Evolutionary conservation across 2,888 invertebrate species (phyloP).

Genomic region (Augiades crinisus): DNA sequence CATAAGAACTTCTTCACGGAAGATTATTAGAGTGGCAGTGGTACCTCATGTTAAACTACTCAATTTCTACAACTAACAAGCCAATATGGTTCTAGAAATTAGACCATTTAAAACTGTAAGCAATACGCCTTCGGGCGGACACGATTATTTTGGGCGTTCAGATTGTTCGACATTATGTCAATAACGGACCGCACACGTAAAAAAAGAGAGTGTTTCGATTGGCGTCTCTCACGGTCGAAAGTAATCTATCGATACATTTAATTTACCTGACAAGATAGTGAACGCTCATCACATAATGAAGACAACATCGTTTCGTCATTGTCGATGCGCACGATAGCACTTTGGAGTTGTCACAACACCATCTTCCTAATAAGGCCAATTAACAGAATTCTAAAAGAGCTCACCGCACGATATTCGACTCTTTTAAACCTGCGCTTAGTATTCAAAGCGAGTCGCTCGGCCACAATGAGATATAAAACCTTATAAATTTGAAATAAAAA

Average conservation of each 20-base stretch:
- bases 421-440: conserved; percentile 36
- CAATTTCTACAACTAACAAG: too few species aligned
- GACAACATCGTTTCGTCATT: conserved; percentile 82
- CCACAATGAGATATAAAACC: conserved; percentile 41
- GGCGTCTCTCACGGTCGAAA: conserved; percentile 74
- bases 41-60: too few species aligned
- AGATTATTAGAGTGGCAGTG: too few species aligned
- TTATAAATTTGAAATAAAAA: conserved; percentile 49
- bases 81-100: background rate
- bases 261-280: conserved; percentile 81
- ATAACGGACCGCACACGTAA: conserved; percentile 66
- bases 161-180: conserved; percentile 55
- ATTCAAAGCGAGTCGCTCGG: conserved; percentile 24
- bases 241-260: conserved; percentile 81
- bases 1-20: too few species aligned
- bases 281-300: conserved; percentile 81
- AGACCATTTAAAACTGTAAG: conserved; percentile 29
- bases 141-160: conserved; percentile 18
- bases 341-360: conserved; percentile 79
- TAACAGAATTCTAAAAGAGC: conserved; percentile 62
- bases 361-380: conserved; percentile 80
- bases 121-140: conserved; percentile 8
- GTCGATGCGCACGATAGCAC: conserved; percentile 81
- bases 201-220: conserved; percentile 65
- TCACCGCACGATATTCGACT: conserved; percentile 53